These are phyloP conservation scores for Zosterops japonicus DNA, from an alignment of 2,113 vertebrate genomes.

Conservation along the genomic window DNA sequence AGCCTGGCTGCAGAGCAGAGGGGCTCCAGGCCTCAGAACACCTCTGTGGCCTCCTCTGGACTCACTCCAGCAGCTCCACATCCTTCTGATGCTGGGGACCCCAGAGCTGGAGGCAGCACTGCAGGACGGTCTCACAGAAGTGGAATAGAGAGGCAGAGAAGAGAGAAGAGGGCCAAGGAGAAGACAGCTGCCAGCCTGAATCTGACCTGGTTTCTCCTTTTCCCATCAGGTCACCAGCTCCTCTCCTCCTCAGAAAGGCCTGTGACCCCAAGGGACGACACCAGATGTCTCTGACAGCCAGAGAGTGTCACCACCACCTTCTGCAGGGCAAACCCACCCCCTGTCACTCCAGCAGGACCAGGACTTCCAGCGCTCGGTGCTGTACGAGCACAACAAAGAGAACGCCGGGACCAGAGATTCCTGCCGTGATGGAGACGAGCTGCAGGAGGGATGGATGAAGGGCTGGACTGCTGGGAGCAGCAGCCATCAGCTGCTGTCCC, in stretches of 20 bases:
- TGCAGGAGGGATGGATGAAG: background rate
- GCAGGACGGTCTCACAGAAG: background rate
- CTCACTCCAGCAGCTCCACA: background rate
- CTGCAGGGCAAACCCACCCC: background rate
- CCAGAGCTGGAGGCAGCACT: background rate
- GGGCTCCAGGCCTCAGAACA: accelerated
- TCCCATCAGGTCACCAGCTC: background rate
- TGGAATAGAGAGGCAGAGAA: background rate
- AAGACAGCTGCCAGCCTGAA: background rate
- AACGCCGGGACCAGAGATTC: accelerated
- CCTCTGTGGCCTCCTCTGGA: background rate
- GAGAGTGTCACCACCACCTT: background rate
- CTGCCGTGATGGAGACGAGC: background rate
- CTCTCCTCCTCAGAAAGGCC: background rate
- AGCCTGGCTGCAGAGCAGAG: background rate
- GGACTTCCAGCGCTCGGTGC: accelerated
- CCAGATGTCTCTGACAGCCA: background rate
- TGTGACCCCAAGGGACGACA: background rate
- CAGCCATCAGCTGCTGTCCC: background rate
- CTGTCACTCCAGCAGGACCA: accelerated
- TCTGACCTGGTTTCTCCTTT: background rate
- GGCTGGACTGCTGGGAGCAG: accelerated
- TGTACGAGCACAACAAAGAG: accelerated
- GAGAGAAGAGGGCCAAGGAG: background rate
- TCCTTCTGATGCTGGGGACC: background rate